A percentile compares a stretch with the other conserved stretches of the same genome.
Evolutionary conservation across 2,888 invertebrate genomes (phyloP).

Genomic region (Drosophila ezoana): DNA sequence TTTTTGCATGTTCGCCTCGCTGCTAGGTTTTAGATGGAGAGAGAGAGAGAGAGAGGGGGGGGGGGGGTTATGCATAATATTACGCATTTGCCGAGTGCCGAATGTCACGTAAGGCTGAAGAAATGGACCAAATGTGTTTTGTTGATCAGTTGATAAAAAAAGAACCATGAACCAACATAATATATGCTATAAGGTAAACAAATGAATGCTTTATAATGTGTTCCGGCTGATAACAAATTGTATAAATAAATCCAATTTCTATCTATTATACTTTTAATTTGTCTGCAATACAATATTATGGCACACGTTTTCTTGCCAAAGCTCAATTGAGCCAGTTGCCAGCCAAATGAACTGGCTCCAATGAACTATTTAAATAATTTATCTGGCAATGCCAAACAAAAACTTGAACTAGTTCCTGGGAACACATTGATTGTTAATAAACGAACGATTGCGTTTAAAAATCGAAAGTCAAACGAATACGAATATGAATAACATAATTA

Average conservation of each 20-base stretch:
- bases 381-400: background rate
- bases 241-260: background rate
- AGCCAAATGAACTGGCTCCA: too few species aligned
- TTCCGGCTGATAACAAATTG: background rate
- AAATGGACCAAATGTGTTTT: conserved; percentile 17
- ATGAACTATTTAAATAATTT: too few species aligned
- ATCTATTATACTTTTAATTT: background rate
- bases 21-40: background rate
- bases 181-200: background rate
- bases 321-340: too few species aligned
- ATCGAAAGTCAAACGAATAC: too few species aligned
- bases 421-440: background rate
- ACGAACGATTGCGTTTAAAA: too few species aligned
- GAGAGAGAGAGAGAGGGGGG: background rate
- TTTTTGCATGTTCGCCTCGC: conserved; percentile 2
- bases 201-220: background rate
- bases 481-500: too few species aligned
- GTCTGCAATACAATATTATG: background rate
- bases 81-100: conserved; percentile 31
- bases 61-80: conserved; percentile 2
- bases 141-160: background rate
- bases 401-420: too few species aligned
- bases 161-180: background rate
- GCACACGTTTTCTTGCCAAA: too few species aligned
- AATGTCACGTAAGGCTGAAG: conserved; percentile 35